These are phyloP conservation scores for Caenorhabditis sulstoni DNA, from an alignment of 2,888 invertebrate genomes.

Conservation along the genomic window DNA sequence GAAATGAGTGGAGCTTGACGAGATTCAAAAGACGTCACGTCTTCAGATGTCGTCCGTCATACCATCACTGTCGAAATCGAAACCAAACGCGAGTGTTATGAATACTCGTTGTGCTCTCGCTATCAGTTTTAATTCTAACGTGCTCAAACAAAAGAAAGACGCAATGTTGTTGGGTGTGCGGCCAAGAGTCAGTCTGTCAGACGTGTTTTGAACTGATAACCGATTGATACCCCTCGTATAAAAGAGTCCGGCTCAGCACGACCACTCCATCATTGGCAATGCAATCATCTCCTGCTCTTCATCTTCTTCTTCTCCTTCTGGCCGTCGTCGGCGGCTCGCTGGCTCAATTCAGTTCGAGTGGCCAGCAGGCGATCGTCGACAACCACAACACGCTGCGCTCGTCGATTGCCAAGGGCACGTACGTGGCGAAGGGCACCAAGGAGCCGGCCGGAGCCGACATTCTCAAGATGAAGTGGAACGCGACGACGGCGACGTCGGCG, in stretches of 20 bases:
- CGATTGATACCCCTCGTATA: background rate
- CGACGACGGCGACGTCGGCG: slow-evolving; percentile 27
- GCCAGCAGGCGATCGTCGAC: slow-evolving; percentile 4
- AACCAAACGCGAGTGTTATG: too few species aligned
- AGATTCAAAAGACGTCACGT: too few species aligned
- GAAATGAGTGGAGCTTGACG: too few species aligned
- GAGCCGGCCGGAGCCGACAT: slow-evolving; percentile 11
- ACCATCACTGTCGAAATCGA: too few species aligned
- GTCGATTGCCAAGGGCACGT: slow-evolving; percentile 27
- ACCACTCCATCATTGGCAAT: background rate
- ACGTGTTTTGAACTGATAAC: background rate
- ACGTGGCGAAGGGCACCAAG: slow-evolving; percentile 29
- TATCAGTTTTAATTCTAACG: too few species aligned
- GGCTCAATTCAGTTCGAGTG: slow-evolving; percentile 23
- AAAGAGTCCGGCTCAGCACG: background rate
- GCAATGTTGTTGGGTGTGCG: too few species aligned
- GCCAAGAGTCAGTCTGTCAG: background rate
- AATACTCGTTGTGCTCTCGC: too few species aligned
- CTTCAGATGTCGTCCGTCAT: too few species aligned
- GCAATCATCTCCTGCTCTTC: background rate
- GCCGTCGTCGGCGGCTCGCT: background rate
- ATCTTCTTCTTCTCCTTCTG: background rate
- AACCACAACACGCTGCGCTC: slow-evolving; percentile 23
- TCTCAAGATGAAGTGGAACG: slow-evolving; percentile 29
- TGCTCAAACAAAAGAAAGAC: too few species aligned